Percentiles rank a stretch among this genome's conserved stretches.
phyloP scores from a whole-genome alignment of 1,140 invertebrate species.

The Lordiphosa clarofinis region DNA sequence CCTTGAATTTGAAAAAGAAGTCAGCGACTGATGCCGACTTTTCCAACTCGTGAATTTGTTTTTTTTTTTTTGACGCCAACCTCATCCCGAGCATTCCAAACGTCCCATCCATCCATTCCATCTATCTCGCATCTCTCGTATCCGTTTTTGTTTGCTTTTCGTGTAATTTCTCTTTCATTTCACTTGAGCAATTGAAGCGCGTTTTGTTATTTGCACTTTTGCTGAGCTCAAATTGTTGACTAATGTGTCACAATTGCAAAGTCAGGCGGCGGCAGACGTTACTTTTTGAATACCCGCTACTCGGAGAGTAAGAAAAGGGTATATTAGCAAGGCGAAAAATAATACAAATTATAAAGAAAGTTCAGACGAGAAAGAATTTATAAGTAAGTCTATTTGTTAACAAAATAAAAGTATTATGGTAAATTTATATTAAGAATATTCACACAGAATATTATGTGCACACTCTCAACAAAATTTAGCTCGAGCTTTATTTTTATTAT shows the following conservation, averaged over 20 bases:
- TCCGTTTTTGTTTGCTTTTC: slow-evolving; percentile 72
- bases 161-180: slow-evolving; percentile 79
- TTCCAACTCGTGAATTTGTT: slow-evolving; percentile 23
- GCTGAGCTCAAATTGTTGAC: slow-evolving; percentile 78
- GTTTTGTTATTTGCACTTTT: slow-evolving; percentile 75
- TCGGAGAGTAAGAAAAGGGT: no score
- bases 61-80: slow-evolving; percentile 20
- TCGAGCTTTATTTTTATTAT: no score
- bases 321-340: no score
- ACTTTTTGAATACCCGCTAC: no score
- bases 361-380: no score
- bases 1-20: slow-evolving; percentile 52
- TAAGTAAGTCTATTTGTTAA: no score
- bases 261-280: slow-evolving; percentile 38
- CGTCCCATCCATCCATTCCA: slow-evolving; percentile 28
- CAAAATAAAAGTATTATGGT: no score
- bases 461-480: no score
- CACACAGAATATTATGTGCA: no score
- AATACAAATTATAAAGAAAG: no score
- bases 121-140: slow-evolving; percentile 50
- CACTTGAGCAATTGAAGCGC: slow-evolving; percentile 78
- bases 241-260: slow-evolving; percentile 78
- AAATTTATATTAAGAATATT: no score
- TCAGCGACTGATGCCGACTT: slow-evolving; percentile 27
- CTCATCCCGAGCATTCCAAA: slow-evolving; percentile 15